Percentiles rank a stretch among this genome's conserved stretches.
Conservation (phyloP, 2,888 invertebrate species). For the Drosophila neonasuta region DNA sequence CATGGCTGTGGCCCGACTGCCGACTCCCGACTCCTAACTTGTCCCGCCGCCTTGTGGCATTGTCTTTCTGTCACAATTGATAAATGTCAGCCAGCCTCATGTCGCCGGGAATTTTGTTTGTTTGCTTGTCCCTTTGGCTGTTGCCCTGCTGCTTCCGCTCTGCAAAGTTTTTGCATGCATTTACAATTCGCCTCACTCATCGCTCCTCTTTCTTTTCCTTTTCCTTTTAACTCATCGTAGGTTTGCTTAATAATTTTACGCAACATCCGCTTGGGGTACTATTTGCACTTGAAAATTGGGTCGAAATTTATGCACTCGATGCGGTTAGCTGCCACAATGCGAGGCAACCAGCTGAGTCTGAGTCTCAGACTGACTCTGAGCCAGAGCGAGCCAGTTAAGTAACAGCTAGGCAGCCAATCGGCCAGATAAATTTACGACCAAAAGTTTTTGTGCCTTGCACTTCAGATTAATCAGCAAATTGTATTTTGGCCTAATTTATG, state of each 20-base stretch:
- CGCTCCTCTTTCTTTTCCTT: not conserved
- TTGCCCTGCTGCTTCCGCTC: slow-evolving; percentile 46
- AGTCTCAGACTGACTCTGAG: slow-evolving; percentile 13
- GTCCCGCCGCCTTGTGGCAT: slow-evolving; percentile 46
- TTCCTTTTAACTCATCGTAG: not conserved
- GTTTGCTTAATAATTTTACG: slow-evolving; percentile 66
- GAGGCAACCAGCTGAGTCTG: slow-evolving; percentile 52
- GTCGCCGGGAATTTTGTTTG: slow-evolving; percentile 61
- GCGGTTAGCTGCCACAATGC: slow-evolving; percentile 49
- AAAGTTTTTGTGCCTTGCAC: slow-evolving; percentile 69
- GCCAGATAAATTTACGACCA: slow-evolving; percentile 66
- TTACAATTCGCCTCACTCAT: slow-evolving; percentile 12
- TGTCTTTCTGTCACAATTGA: slow-evolving; percentile 74
- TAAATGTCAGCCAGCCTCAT: slow-evolving; percentile 66
- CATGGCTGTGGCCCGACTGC: slow-evolving; percentile 60
- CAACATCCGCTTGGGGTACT: slow-evolving; percentile 62
- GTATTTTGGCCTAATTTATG: slow-evolving; percentile 75
- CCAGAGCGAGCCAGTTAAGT: slow-evolving; percentile 2
- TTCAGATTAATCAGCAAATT: slow-evolving; percentile 79
- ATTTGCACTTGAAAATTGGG: slow-evolving; percentile 75
- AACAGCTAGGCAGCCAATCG: slow-evolving; percentile 33
- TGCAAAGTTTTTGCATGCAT: slow-evolving; percentile 57
- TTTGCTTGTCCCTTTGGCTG: slow-evolving; percentile 41
- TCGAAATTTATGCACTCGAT: slow-evolving; percentile 74
- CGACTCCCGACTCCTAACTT: not conserved